Percentiles rank a stretch among this genome's conserved stretches.
Evolutionary conservation across 2,888 invertebrate species (phyloP).

Genomic region (Acanthoscelides obtectus): DNA sequence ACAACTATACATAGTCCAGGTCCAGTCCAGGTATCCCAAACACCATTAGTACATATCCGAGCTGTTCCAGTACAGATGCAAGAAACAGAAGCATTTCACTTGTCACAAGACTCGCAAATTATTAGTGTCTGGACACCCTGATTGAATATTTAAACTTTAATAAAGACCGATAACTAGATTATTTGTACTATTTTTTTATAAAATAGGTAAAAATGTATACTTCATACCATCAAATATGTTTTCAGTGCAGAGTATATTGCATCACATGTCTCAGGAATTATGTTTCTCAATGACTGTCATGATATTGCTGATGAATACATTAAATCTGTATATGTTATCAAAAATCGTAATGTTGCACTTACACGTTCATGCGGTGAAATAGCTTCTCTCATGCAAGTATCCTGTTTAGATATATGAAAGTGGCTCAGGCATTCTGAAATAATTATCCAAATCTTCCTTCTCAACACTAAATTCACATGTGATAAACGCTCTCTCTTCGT

Average conservation of each 20-base stretch:
- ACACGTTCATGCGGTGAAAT: slow-evolving; percentile 7
- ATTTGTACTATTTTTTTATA: too few species aligned
- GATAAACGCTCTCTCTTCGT: too few species aligned
- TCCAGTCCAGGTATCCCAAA: too few species aligned
- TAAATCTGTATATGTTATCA: slow-evolving; percentile 4
- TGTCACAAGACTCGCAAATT: too few species aligned
- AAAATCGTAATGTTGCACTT: slow-evolving; percentile 5
- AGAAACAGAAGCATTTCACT: too few species aligned
- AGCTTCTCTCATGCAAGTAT: slow-evolving; percentile 3
- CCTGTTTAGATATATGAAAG: background rate
- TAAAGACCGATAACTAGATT: too few species aligned
- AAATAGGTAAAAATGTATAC: slow-evolving; percentile 2
- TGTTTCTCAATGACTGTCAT: slow-evolving; percentile 7
- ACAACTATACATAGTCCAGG: too few species aligned
- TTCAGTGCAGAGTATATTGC: slow-evolving; percentile 5
- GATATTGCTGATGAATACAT: slow-evolving; percentile 9
- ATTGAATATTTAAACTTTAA: too few species aligned
- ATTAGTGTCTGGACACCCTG: too few species aligned
- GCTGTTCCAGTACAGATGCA: too few species aligned
- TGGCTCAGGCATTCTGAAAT: slow-evolving; percentile 2
- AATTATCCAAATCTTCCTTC: slow-evolving; percentile 1
- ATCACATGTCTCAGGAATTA: slow-evolving; percentile 10
- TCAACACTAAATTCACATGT: too few species aligned
- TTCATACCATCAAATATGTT: slow-evolving; percentile 11
- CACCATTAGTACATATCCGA: too few species aligned